Base-by-base conservation (phyloP, 92 coral and sea anemone species). In the Phymanthus crucifer region DNA sequence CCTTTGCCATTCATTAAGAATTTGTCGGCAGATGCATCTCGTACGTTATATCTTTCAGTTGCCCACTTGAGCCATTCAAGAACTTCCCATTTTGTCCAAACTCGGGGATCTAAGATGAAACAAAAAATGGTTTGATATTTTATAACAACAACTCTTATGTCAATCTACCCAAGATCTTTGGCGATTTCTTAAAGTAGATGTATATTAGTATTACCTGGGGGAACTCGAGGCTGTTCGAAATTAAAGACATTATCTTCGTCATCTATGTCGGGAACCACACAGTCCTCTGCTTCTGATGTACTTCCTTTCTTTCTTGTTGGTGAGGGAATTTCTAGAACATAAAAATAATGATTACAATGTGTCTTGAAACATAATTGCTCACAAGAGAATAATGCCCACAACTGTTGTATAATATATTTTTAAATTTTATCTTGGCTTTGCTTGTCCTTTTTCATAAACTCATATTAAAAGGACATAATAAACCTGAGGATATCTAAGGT, bases 251-350 rank as follows among this genome's bases (percentile, higher is more conserved):
- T 91, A 72, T 95, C 99, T 84, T 95, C 99, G 78, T 95, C 97
- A 85, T 94, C 99, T 82, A 95, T 95, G 83, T 95, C 99, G 3
- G 99, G 99, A n/a, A 95, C 99, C 70, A 95, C 99, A 85, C 99
- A 95, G 36, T 95, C 99, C 78, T 95, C 99, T 64, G 56, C 73
- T 12, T 90, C 90, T 73, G 99, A 95, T 7, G 98, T 93, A 66
- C 99, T 95, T 40, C 97, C 99, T 72, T 95, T 95, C 76, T 95
- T 95, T n/a, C 99, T 88, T 43, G 97, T 95, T 68, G 99, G 99
- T 13, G 99, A 95, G 14, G 99, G 99, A 75, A 95, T 95, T 88
- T 95, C 99, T 95, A 85, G 23, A 19, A 52, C 34, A 61, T 37
- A 32, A 17, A 64, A 56, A 50, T 2, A 61, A n/a, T 14, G 21